Conservation (phyloP, 2,113 vertebrate genomes). For the Ginglymostoma cirratum region DNA sequence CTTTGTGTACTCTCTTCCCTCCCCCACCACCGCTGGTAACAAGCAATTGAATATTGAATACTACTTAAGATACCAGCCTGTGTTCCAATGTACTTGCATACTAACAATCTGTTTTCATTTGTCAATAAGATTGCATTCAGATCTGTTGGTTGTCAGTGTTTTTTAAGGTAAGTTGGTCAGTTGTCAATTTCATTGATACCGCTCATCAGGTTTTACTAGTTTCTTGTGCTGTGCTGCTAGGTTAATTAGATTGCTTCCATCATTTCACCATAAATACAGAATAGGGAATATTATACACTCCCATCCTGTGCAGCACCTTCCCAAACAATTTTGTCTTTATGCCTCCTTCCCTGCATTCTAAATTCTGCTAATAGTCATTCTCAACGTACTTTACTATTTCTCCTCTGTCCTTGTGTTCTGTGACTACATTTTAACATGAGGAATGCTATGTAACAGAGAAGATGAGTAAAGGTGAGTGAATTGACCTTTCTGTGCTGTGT, state of each 20-base stretch:
- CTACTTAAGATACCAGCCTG: background rate
- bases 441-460: background rate
- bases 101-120: background rate
- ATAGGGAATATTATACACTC: background rate
- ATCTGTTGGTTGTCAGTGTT: background rate
- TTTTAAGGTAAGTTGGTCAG: background rate
- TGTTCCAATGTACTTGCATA: background rate
- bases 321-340: background rate
- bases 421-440: background rate
- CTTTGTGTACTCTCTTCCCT: background rate
- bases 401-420: background rate
- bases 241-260: background rate
- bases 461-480: background rate
- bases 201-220: background rate
- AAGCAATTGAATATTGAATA: background rate
- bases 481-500: background rate
- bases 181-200: background rate
- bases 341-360: background rate
- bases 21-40: background rate
- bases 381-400: background rate
- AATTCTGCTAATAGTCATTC: background rate
- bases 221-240: background rate
- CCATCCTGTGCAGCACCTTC: background rate
- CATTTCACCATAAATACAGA: background rate
- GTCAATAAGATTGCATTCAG: background rate